Evolutionary conservation across 2,888 invertebrate genomes (phyloP).

Genomic region (Drepana falcataria): DNA sequence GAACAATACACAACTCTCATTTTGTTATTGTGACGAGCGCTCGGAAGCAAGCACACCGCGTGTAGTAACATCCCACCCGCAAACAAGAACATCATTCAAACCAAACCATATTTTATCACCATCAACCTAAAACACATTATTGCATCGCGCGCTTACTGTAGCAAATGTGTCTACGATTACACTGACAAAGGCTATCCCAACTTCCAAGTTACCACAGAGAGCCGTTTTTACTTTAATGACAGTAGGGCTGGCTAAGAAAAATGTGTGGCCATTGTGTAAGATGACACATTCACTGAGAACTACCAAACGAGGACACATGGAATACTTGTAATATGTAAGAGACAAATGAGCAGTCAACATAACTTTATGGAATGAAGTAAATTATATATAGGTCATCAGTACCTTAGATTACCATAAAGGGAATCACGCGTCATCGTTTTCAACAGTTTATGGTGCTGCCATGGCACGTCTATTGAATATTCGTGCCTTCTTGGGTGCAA

Average conservation of each 20-base stretch:
- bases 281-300: slow-evolving; percentile 32
- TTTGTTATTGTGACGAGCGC: slow-evolving; percentile 62
- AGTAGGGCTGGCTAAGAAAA: slow-evolving; percentile 16
- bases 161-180: slow-evolving; percentile 1
- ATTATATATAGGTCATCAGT: slow-evolving; percentile 4
- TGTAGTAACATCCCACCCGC: slow-evolving; percentile 52
- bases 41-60: slow-evolving; percentile 53
- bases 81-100: slow-evolving; percentile 27
- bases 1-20: slow-evolving; percentile 57
- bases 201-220: slow-evolving; percentile 23
- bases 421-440: slow-evolving; percentile 26
- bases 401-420: slow-evolving; percentile 11
- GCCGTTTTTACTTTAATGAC: slow-evolving; percentile 23
- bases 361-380: slow-evolving; percentile 4
- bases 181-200: slow-evolving; percentile 12
- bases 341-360: slow-evolving; percentile 4
- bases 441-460: slow-evolving; percentile 25
- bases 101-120: slow-evolving; percentile 27
- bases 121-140: slow-evolving; percentile 23
- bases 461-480: slow-evolving; percentile 27
- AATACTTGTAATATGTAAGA: neutral
- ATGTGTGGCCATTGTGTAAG: slow-evolving; percentile 28
- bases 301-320: slow-evolving; percentile 14
- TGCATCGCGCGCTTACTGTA: slow-evolving; percentile 5
- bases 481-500: slow-evolving; percentile 42